Percentiles rank a stretch among this genome's conserved stretches.
phyloP scores from a whole-genome alignment of 2,888 invertebrate species.

The Trissoscelio sp. region DNA sequence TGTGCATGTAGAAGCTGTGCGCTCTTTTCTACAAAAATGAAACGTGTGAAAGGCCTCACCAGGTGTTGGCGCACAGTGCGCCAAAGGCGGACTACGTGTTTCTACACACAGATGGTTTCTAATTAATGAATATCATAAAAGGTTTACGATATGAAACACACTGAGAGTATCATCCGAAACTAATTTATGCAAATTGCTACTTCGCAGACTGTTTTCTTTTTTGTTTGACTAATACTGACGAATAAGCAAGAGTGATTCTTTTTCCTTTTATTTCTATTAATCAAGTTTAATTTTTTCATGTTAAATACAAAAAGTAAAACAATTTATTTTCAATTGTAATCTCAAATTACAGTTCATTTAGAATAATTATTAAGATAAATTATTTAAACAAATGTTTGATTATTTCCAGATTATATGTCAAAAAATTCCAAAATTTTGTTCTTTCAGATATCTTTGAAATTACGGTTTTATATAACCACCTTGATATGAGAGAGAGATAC shows the following conservation, averaged over 20 bases:
- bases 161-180: slow-evolving; percentile 1
- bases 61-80: slow-evolving; percentile 35
- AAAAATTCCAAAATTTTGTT: too few species aligned
- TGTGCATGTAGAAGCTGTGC: slow-evolving; percentile 25
- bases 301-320: too few species aligned
- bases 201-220: neutral
- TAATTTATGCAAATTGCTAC: slow-evolving; percentile 33
- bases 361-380: too few species aligned
- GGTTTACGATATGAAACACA: slow-evolving; percentile 14
- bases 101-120: slow-evolving; percentile 43
- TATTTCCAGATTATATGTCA: too few species aligned
- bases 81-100: neutral
- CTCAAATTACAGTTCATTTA: too few species aligned
- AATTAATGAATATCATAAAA: slow-evolving; percentile 58
- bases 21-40: slow-evolving; percentile 39
- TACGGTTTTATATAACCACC: too few species aligned
- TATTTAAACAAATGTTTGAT: too few species aligned
- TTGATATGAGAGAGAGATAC: too few species aligned
- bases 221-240: neutral
- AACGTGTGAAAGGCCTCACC: slow-evolving; percentile 53
- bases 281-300: too few species aligned
- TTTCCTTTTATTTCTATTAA: neutral
- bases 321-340: too few species aligned
- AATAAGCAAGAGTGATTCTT: neutral
- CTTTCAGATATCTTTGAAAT: too few species aligned